Conservation (phyloP, 1,140 invertebrate genomes). For the Drosophila navojoa region DNA sequence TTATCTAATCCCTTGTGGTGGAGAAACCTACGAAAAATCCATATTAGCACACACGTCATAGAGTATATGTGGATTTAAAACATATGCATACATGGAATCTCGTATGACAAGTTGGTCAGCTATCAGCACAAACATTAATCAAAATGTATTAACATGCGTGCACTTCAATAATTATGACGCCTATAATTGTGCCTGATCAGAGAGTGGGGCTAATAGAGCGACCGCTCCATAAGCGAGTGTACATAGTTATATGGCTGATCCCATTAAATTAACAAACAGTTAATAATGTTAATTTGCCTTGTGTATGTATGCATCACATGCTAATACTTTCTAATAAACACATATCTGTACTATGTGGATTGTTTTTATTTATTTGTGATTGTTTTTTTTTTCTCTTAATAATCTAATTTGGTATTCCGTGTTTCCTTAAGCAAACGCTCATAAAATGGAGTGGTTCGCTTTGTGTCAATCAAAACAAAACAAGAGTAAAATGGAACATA, state of each 20-base stretch:
- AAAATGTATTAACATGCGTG: conserved; percentile 58
- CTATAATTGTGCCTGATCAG: conserved; percentile 24
- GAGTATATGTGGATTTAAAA: conserved; percentile 35
- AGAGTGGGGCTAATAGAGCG: conserved; percentile 10
- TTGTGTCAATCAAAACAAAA: background rate
- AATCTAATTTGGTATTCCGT: conserved; percentile 12
- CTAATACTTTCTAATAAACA: conserved; percentile 32
- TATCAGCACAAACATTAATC: conserved; percentile 65
- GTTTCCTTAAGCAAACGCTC: conserved; percentile 15
- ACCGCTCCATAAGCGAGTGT: background rate
- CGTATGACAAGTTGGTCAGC: conserved; percentile 41
- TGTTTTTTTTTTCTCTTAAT: too few relatives aligned
- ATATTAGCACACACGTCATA: conserved; percentile 20
- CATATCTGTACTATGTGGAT: background rate
- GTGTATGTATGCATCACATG: background rate
- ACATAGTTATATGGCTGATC: conserved; percentile 9
- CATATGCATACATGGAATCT: background rate
- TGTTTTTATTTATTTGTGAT: background rate
- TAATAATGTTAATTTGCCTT: conserved; percentile 56
- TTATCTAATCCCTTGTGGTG: conserved; percentile 57
- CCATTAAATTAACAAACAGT: conserved; percentile 49
- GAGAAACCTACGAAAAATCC: conserved; percentile 57
- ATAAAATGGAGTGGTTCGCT: conserved; percentile 3
- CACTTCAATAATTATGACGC: conserved; percentile 68
- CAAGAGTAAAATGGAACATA: background rate